Evolutionary conservation across 1,140 invertebrate species (phyloP), one percentile per base, ranked within the genome.

Genomic region (Scaptomyza hsui): DNA sequence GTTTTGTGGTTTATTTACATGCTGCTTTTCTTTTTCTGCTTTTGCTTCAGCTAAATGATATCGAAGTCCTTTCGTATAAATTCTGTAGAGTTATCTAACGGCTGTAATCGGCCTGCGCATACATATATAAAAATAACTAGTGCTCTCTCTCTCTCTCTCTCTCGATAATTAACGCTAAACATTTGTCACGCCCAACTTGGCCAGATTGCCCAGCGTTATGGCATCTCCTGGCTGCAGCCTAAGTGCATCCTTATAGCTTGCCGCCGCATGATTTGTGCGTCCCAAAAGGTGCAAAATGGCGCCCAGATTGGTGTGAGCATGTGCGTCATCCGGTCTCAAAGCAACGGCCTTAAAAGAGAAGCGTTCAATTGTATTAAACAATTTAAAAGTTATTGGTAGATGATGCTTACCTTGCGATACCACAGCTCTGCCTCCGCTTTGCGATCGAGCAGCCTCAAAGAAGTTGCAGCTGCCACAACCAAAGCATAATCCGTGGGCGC

Each of bases 261-360:
- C 92, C 19, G 96, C 96, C 0, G 98, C 98, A 88, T 98, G 96
- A 12, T 92, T 92, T 62, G 97, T 95, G 92, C 98, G 97, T 7
- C 96, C 96, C 90, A 98, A 97, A 47, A 98, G 92, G 92, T 98
- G 97, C 18, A 98, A 92, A 89, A 99, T 98, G 41, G 97, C 97
- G 13, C 97, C 98, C 29, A 98, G 92, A 91, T 99, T 99, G 81
- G 97, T 97, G 91, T 98, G 97, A 55, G 96, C 96, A 59, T 96
- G 94, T 0, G 97, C 95, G 81, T 98, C 96, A 48, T 89, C 67
- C 0, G 91, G 90, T 24, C 89, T 61, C 55, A 91, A 35, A 5
- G 65, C 72, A n/a, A 91, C 90, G 37, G 91, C 91, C 91, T 91
- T 24, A 0, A 49, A 26, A n/a, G 4, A 37, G n/a, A 37, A 4